Evolutionary conservation across 1,140 invertebrate species (phyloP).

Genomic region (Diachasma alloeum): DNA sequence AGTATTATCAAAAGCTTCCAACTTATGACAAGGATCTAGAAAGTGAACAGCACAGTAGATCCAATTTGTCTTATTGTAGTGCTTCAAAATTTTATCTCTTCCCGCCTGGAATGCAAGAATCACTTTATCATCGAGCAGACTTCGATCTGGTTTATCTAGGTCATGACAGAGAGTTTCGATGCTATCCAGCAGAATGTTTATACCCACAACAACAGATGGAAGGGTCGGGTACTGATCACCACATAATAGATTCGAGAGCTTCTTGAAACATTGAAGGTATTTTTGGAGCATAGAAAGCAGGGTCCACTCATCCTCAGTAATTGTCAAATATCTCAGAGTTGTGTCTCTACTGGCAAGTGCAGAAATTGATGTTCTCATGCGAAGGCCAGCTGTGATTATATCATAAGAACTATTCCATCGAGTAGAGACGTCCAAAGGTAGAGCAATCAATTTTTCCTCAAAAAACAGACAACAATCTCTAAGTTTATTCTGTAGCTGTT

Average conservation of each 20-base stretch:
- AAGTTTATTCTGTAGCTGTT: slow-evolving; percentile 23
- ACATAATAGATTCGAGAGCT: slow-evolving; percentile 20
- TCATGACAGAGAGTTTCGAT: slow-evolving; percentile 43
- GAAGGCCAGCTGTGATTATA: slow-evolving; percentile 26
- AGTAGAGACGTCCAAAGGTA: slow-evolving; percentile 18
- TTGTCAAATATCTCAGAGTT: slow-evolving; percentile 1
- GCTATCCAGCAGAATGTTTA: slow-evolving; percentile 27
- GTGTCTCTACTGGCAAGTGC: neutral
- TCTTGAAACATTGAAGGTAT: slow-evolving; percentile 27
- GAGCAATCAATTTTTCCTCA: neutral
- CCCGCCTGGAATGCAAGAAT: slow-evolving; percentile 14
- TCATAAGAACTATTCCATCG: slow-evolving; percentile 27
- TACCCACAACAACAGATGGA: slow-evolving; percentile 20
- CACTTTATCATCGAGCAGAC: neutral
- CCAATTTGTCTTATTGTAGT: slow-evolving; percentile 33
- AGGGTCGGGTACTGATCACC: slow-evolving; percentile 25
- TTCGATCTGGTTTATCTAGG: slow-evolving; percentile 42
- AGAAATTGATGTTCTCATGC: slow-evolving; percentile 21
- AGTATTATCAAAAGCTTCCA: slow-evolving; percentile 21
- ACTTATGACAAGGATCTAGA: slow-evolving; percentile 29
- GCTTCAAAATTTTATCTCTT: slow-evolving; percentile 19
- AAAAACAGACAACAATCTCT: slow-evolving; percentile 1
- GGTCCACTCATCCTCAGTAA: slow-evolving; percentile 26
- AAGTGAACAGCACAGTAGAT: slow-evolving; percentile 28
- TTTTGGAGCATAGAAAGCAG: slow-evolving; percentile 17